A percentile compares a stretch with the other conserved stretches of the same genome.
These are phyloP conservation scores for Cephus rjabovi DNA, from an alignment of 2,888 invertebrate species.

Conservation along the genomic window DNA sequence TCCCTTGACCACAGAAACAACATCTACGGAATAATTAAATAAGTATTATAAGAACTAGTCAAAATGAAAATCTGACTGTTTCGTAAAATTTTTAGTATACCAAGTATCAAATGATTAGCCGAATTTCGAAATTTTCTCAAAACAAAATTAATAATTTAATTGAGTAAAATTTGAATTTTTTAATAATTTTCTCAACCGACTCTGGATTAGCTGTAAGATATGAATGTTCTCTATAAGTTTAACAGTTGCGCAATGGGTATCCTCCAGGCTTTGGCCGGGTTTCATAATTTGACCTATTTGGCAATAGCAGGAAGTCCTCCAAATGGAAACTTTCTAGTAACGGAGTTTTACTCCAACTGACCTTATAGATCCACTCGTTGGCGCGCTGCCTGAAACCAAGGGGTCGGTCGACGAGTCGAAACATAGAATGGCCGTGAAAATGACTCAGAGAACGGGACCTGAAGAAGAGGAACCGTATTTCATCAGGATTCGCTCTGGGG, in stretches of 20 bases:
- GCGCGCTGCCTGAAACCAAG: slow-evolving; percentile 53
- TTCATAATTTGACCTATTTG: slow-evolving; percentile 43
- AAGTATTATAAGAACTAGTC: neutral
- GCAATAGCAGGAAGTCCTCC: slow-evolving; percentile 27
- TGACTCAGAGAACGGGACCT: slow-evolving; percentile 18
- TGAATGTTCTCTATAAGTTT: neutral
- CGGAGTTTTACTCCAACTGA: slow-evolving; percentile 38
- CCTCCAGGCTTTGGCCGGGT: neutral
- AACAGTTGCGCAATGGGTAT: neutral
- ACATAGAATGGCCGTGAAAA: slow-evolving; percentile 57
- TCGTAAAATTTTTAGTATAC: neutral
- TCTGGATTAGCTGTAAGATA: neutral
- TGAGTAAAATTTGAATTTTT: too few relatives aligned
- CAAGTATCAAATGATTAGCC: too few relatives aligned
- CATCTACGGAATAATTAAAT: slow-evolving; percentile 43
- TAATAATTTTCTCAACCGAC: neutral
- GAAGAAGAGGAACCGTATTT: slow-evolving; percentile 14
- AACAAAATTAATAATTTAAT: neutral
- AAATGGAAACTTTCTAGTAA: slow-evolving; percentile 18
- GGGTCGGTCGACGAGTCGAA: slow-evolving; percentile 55
- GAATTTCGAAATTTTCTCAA: neutral
- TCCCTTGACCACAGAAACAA: slow-evolving; percentile 58
- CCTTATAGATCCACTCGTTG: slow-evolving; percentile 61
- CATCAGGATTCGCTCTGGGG: neutral
- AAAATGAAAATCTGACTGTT: neutral